These are phyloP conservation scores for Psittacara wagleri DNA, from an alignment of 2,113 vertebrate species.

Conservation along the genomic window DNA sequence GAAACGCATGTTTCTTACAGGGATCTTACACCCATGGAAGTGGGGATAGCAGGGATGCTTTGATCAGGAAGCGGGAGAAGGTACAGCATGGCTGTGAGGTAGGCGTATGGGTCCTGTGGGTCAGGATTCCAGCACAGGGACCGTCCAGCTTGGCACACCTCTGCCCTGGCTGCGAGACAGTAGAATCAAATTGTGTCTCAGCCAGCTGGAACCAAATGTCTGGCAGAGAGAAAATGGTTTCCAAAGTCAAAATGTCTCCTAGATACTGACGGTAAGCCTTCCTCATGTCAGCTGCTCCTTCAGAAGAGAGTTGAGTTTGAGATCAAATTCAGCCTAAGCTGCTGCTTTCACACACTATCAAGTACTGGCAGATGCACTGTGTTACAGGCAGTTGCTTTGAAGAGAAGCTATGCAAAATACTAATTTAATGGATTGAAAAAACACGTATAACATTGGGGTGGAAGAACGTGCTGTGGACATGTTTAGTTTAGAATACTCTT, in stretches of 20 bases:
- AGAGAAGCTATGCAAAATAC: background rate
- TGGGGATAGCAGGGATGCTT: background rate
- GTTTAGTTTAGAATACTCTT: background rate
- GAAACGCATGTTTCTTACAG: background rate
- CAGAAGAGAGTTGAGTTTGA: constrained; percentile 27
- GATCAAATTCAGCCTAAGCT: constrained; percentile 3
- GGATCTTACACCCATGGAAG: rapidly evolving
- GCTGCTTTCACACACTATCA: background rate
- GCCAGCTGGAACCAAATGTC: constrained; percentile 3
- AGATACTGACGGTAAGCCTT: constrained; percentile 12
- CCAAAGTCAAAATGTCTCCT: constrained; percentile 66
- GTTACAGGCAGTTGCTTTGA: background rate
- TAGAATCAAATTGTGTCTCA: background rate
- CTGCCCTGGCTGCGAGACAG: background rate
- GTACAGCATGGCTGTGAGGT: background rate
- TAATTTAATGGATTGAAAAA: background rate
- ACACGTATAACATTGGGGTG: background rate
- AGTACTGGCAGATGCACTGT: background rate
- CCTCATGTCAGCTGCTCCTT: background rate
- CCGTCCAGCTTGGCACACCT: background rate
- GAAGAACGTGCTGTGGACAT: background rate
- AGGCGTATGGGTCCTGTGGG: rapidly evolving
- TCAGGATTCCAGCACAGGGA: background rate
- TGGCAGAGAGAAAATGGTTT: constrained; percentile 65
- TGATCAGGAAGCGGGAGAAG: background rate